Conservation (phyloP, 2,797 vertebrate genomes). For the Lagothrix lagotricha region DNA sequence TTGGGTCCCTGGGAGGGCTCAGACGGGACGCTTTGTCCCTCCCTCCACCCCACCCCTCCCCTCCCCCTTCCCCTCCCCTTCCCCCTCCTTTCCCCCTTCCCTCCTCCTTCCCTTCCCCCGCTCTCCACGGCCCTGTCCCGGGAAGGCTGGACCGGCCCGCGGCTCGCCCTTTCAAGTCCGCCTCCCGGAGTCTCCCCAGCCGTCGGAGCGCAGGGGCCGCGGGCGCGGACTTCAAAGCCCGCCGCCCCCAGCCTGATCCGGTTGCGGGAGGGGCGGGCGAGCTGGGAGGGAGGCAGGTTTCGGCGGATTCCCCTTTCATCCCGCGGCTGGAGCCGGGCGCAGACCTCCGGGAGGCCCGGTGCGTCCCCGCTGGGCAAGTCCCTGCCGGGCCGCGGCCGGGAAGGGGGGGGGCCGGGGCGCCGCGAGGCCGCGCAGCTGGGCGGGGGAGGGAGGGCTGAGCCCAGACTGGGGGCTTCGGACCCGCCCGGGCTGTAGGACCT, state of each 20-base stretch:
- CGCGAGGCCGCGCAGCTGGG: not conserved
- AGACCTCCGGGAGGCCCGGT: slow-evolving; percentile 53
- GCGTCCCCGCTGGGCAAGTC: slow-evolving; percentile 52
- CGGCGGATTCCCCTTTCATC: slow-evolving; percentile 69
- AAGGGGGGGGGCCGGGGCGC: not conserved
- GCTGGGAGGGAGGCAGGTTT: slow-evolving; percentile 53
- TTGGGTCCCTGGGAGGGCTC: not conserved
- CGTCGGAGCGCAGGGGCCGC: not conserved
- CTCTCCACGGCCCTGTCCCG: not conserved
- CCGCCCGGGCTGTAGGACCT: not conserved
- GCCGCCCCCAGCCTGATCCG: slow-evolving; percentile 31
- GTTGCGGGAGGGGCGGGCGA: slow-evolving; percentile 55
- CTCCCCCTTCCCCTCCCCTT: too few species aligned
- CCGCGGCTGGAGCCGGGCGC: slow-evolving; percentile 36
- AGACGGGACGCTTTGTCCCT: not conserved
- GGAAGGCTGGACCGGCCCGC: not conserved
- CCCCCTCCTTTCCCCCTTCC: not conserved
- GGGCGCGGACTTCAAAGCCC: slow-evolving; percentile 70
- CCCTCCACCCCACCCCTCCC: not conserved
- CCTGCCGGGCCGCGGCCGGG: not conserved
- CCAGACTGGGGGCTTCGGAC: not conserved
- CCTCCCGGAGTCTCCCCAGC: slow-evolving; percentile 35
- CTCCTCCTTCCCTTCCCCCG: accelerated
- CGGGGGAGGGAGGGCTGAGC: not conserved
- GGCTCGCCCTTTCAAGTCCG: slow-evolving; percentile 64